Conservation (phyloP, 37 sponge, comb jelly and placozoan species). For the Oopsacas minuta region DNA sequence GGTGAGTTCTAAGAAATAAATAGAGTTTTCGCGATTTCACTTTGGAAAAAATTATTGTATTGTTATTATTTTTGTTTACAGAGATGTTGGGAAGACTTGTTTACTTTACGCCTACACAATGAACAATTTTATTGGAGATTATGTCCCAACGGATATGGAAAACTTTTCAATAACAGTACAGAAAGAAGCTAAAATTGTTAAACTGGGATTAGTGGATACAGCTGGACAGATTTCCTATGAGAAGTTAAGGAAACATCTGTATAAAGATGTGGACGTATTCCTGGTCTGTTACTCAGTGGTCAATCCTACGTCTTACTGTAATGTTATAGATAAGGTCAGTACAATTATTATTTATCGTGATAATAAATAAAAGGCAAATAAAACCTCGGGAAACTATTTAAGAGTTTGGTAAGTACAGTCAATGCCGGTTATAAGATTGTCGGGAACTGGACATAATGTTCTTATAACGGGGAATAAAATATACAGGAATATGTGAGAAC, state of each 20-base stretch:
- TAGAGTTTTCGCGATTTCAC: too few species aligned
- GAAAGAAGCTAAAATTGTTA: neutral
- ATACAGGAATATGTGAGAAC: too few species aligned
- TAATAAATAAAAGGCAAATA: too few species aligned
- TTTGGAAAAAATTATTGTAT: too few species aligned
- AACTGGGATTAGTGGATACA: neutral
- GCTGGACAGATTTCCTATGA: slow-evolving; percentile 12
- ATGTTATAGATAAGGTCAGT: neutral
- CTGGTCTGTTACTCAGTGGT: neutral
- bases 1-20: too few species aligned
- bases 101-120: slow-evolving; percentile 1
- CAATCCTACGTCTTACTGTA: neutral
- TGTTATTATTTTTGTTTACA: too few species aligned
- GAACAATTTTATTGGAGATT: neutral
- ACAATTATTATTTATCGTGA: neutral
- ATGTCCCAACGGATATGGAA: neutral
- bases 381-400: too few species aligned
- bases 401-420: too few species aligned
- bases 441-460: too few species aligned
- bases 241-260: neutral
- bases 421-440: too few species aligned
- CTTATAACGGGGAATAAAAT: too few species aligned
- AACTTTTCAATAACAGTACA: neutral
- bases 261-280: neutral
- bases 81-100: neutral